Evolutionary conservation across 2,113 vertebrate species (phyloP), one percentile per base, ranked within the genome.

Genomic region (Oxyruncus cristatus): DNA sequence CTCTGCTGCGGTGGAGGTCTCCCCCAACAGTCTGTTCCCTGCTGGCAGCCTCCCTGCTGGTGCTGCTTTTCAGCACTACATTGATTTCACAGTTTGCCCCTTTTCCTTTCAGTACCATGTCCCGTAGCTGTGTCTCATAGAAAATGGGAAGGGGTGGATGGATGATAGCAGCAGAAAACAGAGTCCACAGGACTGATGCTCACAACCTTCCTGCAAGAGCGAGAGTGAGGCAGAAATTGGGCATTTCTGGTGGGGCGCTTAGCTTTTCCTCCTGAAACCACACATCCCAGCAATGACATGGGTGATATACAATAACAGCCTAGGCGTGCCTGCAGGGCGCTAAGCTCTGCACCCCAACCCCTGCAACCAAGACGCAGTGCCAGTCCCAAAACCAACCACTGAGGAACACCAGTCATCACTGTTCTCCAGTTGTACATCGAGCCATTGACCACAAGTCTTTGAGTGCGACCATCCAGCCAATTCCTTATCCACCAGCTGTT

Each of bases 21-120:
- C 20, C 22, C 6, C 55, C 14, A 2, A 14, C 14, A 1, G 55
- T 37, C 26, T 12, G 0, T 21, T 47, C n/a, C 20, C 42, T 47
- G 55, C 55, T 17, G 19, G 20, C 55, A 61, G 42, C 56, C 44
- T 61, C 20, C 15, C 73, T 9, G 1, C 56, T 76, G 46, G 27
- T 2, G 11, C 56, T 47, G n/a, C 21, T 47, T 58, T 23, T 37
- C 44, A 76, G 59, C 15, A 47, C 42, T 10, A 35, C 2, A 14
- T 35, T 1, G 2, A 32, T 49, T 32, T 32, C 37, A 56, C 46
- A 37, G 19, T 39, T 76, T 76, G n/a, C 27, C 12, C 3, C 35
- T 49, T 39, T 59, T 37, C 55, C 42, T 44, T 58, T 58, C 41
- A 75, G 53, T 24, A 46, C 14, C 24, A 58, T 24, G 21, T 49